phyloP scores from a whole-genome alignment of 2,113 vertebrate genomes.

The Cinclus cinclus region DNA sequence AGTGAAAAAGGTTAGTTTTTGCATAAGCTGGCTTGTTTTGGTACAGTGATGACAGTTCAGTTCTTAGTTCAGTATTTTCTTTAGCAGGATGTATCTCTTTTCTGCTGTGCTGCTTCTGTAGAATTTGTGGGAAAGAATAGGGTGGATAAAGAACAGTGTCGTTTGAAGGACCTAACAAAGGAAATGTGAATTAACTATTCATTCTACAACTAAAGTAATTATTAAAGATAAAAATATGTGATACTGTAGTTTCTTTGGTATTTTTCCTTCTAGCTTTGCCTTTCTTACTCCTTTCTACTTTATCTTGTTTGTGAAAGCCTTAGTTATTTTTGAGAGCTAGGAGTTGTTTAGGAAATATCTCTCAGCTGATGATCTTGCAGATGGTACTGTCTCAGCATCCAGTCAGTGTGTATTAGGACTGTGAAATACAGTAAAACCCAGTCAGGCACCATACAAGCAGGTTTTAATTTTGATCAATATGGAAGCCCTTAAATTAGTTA shows the following conservation, averaged over 20 bases:
- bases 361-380: neutral
- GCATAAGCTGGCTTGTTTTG: neutral
- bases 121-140: neutral
- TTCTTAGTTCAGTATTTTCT: neutral
- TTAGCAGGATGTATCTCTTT: neutral
- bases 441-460: neutral
- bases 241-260: neutral
- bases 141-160: neutral
- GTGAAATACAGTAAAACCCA: neutral
- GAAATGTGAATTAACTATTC: neutral
- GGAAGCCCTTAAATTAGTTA: neutral
- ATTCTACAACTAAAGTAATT: neutral
- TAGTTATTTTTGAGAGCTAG: neutral
- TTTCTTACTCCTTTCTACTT: neutral
- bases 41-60: neutral
- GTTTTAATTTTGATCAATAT: neutral
- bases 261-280: neutral
- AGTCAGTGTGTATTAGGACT: neutral
- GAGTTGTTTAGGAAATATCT: neutral
- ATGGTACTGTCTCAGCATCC: neutral
- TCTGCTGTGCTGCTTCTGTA: neutral
- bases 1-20: conserved; percentile 87
- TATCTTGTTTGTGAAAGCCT: neutral
- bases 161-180: neutral
- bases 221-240: neutral